Evolutionary conservation across 2,888 invertebrate genomes (phyloP).

Genomic region (Shargacucullia verbasci): DNA sequence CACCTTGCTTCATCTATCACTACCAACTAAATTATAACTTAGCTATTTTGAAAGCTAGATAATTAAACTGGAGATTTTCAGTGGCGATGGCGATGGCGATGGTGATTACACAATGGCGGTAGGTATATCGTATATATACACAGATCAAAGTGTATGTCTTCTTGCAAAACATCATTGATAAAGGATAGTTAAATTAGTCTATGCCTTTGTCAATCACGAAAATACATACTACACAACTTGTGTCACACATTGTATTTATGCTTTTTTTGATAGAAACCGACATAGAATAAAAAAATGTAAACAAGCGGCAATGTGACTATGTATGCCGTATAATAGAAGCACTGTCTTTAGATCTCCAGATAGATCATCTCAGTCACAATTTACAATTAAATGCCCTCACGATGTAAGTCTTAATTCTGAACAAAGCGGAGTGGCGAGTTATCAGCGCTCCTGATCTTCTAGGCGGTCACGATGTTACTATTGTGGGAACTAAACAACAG

Average conservation of each 20-base stretch:
- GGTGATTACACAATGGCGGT: no score
- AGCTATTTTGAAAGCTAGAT: neutral
- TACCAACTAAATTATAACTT: constrained; percentile 15
- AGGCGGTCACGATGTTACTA: constrained; percentile 80
- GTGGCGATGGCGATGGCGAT: no score
- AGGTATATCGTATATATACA: no score
- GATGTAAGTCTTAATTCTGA: constrained; percentile 67
- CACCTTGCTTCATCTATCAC: constrained; percentile 16
- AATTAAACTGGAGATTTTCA: no score
- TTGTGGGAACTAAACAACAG: constrained; percentile 78
- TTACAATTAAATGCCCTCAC: constrained; percentile 77
- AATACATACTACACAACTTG: no score
- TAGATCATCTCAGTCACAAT: constrained; percentile 73
- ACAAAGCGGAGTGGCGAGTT: constrained; percentile 71
- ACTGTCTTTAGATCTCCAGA: constrained; percentile 60
- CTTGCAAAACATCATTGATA: no score
- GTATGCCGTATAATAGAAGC: constrained; percentile 39
- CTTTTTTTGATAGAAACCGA: neutral
- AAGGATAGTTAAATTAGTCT: no score
- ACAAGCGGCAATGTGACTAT: no score
- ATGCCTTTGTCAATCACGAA: no score
- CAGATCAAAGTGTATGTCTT: no score
- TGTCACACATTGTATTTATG: no score
- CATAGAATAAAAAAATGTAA: no score
- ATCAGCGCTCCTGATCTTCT: constrained; percentile 78